Conservation (phyloP, 2,888 invertebrate species). For the Deilephila elpenor region DNA sequence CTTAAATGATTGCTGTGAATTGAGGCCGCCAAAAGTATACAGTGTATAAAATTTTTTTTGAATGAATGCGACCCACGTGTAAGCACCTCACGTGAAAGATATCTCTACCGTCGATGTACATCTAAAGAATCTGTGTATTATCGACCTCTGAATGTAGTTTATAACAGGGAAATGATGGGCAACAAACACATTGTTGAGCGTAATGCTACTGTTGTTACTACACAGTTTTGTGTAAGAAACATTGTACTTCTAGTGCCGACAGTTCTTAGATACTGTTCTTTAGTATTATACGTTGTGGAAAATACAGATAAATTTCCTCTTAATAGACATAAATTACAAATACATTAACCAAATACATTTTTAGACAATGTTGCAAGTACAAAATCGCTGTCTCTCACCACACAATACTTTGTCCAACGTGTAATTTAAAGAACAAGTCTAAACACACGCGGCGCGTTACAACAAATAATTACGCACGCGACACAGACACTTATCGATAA, state of each 20-base stretch:
- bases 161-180: no score
- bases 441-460: neutral
- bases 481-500: conserved; percentile 16
- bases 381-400: conserved; percentile 2
- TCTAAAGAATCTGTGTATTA: no score
- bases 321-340: neutral
- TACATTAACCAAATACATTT: neutral
- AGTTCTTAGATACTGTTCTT: no score
- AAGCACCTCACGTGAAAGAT: no score
- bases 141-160: no score
- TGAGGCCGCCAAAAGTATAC: neutral
- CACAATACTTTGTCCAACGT: neutral
- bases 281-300: no score
- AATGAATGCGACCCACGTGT: no score
- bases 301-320: no score
- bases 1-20: neutral
- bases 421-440: neutral
- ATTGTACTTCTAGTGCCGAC: no score
- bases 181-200: no score
- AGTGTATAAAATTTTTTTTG: neutral
- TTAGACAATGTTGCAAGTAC: neutral
- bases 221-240: no score
- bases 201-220: no score
- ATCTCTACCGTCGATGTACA: neutral
- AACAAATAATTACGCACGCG: conserved; percentile 16